These are phyloP conservation scores for Protonemura montana DNA, from an alignment of 2,888 invertebrate genomes.

Conservation along the genomic window DNA sequence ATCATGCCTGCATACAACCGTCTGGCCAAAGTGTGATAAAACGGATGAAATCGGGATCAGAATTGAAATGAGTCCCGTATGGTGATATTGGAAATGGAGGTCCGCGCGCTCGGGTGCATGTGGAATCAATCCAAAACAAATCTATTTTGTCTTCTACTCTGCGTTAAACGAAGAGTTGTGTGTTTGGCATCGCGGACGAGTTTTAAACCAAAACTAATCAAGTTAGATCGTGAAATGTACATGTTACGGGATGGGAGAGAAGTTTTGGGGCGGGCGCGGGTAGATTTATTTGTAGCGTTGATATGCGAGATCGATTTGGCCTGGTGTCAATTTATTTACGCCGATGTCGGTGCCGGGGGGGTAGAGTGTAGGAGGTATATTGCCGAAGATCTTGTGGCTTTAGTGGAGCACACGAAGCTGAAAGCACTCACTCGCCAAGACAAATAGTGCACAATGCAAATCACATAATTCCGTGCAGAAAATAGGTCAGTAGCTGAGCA, in stretches of 20 bases:
- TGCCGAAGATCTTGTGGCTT: no score
- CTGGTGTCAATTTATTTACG: not conserved
- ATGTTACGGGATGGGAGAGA: not conserved
- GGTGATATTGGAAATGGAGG: no score
- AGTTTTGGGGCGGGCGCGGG: not conserved
- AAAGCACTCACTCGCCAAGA: no score
- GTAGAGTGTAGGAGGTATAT: no score
- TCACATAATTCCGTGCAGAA: not conserved
- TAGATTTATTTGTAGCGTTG: not conserved
- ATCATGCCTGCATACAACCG: not conserved
- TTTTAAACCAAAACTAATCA: not conserved
- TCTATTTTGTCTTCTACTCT: not conserved
- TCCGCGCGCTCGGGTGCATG: not conserved
- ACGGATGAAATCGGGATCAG: not conserved
- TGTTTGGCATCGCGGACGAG: not conserved
- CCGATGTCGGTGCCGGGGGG: not conserved
- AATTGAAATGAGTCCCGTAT: no score
- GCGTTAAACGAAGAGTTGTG: not conserved
- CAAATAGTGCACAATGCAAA: no score
- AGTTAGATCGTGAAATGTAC: not conserved
- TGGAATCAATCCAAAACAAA: not conserved
- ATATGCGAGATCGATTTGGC: not conserved
- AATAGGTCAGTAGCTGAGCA: not conserved
- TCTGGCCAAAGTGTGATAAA: not conserved
- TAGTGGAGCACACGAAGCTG: no score